Evolutionary conservation across 2,113 vertebrate species (phyloP).

Genomic region (Dunckerocampus dactyliophorus): DNA sequence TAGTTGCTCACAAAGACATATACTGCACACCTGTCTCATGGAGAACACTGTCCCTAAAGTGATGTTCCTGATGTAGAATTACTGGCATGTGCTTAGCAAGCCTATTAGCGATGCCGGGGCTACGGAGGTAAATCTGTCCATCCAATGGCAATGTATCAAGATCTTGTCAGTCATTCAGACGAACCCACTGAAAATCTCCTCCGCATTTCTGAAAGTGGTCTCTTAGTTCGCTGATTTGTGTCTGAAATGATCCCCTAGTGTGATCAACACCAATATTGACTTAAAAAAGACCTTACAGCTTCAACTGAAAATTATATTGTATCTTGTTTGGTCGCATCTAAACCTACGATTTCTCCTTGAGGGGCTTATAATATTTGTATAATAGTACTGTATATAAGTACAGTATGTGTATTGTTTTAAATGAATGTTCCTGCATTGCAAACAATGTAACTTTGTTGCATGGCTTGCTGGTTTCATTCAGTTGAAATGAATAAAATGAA

Average conservation of each 20-base stretch:
- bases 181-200: background rate
- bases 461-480: background rate
- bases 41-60: constrained; percentile 4
- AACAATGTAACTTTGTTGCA: background rate
- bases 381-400: too few species aligned
- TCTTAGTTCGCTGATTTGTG: background rate
- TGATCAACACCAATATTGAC: background rate
- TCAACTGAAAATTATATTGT: background rate
- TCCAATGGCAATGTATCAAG: constrained; percentile 14
- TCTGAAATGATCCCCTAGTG: background rate
- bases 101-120: constrained; percentile 52
- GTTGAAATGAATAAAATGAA: background rate
- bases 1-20: too few species aligned
- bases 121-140: constrained; percentile 44
- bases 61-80: constrained; percentile 28
- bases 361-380: too few species aligned
- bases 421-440: background rate
- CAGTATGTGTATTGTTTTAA: too few species aligned
- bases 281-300: background rate
- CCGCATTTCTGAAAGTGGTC: background rate
- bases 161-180: constrained; percentile 3
- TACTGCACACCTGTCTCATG: constrained; percentile 14
- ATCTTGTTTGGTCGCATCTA: background rate
- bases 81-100: constrained; percentile 47
- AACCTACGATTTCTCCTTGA: background rate